phyloP scores from a whole-genome alignment of 2,888 invertebrate species.

The Amblyteles armatorius region DNA sequence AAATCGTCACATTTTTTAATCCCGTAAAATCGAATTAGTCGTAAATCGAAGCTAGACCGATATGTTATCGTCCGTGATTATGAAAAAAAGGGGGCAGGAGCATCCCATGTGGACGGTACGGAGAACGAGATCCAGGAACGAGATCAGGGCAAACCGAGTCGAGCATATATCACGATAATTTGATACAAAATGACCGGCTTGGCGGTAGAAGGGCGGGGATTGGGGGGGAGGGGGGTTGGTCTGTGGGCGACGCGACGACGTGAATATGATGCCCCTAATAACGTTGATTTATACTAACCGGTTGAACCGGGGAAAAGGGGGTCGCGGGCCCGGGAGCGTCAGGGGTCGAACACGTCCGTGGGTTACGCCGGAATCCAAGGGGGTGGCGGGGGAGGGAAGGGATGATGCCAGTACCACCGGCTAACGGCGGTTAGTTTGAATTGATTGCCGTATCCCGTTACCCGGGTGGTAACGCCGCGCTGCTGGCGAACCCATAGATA shows the following conservation, averaged over 20 bases:
- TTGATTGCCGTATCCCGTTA: conserved; percentile 84
- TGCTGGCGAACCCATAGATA: conserved; percentile 62
- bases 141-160: conserved; percentile 53
- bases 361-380: conserved; percentile 72
- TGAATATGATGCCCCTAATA: conserved; percentile 84
- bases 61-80: conserved; percentile 1
- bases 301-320: conserved; percentile 74
- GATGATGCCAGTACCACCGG: background rate
- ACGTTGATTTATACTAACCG: conserved; percentile 83
- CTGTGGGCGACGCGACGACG: conserved; percentile 50
- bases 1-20: background rate
- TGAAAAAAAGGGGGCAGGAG: conserved; percentile 36
- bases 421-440: conserved; percentile 81
- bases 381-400: conserved; percentile 37
- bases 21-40: background rate
- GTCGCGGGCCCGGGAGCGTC: conserved; percentile 68
- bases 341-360: conserved; percentile 73
- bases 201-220: conserved; percentile 73
- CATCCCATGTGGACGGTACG: conserved; percentile 50
- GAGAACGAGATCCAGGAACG: conserved; percentile 59
- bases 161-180: conserved; percentile 82
- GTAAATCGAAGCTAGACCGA: background rate
- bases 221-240: conserved; percentile 4
- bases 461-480: conserved; percentile 68
- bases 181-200: conserved; percentile 82